Conservation (phyloP, 2,113 vertebrate species). For the Tupaia chinensis region DNA sequence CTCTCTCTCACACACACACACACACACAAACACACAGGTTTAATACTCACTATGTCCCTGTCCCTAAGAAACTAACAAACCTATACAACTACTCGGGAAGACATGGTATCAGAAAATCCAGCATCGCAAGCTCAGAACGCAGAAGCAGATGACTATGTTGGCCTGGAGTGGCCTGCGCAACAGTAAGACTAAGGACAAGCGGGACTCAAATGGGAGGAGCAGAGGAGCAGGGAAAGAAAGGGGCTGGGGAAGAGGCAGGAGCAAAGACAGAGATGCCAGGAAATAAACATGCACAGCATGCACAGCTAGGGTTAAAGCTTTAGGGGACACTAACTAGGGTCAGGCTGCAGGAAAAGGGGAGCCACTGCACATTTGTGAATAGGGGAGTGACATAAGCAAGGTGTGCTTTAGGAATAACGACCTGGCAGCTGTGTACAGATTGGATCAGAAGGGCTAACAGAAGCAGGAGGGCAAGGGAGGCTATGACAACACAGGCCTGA, state of each 20-base stretch:
- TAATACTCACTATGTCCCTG: neutral
- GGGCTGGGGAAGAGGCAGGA: neutral
- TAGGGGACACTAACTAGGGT: neutral
- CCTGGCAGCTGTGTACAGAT: neutral
- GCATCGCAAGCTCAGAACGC: neutral
- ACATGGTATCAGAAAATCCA: neutral
- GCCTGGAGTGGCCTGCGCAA: neutral
- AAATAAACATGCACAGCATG: neutral
- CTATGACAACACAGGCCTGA: neutral
- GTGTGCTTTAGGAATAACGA: slow-evolving; percentile 24
- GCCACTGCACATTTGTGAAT: neutral
- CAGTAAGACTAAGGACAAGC: neutral
- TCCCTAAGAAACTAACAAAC: slow-evolving; percentile 41
- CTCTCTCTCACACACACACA: neutral
- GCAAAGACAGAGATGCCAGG: slow-evolving; percentile 30
- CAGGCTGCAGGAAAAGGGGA: neutral
- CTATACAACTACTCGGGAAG: slow-evolving; percentile 30
- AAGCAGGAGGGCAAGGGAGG: neutral
- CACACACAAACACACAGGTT: neutral
- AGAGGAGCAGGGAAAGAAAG: neutral
- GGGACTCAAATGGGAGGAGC: neutral
- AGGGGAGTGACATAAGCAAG: neutral
- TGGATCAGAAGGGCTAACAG: neutral
- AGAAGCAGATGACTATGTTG: neutral
- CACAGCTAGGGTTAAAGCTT: neutral